Base-by-base conservation (phyloP, 2,888 invertebrate species). In the Drosophila testacea region DNA sequence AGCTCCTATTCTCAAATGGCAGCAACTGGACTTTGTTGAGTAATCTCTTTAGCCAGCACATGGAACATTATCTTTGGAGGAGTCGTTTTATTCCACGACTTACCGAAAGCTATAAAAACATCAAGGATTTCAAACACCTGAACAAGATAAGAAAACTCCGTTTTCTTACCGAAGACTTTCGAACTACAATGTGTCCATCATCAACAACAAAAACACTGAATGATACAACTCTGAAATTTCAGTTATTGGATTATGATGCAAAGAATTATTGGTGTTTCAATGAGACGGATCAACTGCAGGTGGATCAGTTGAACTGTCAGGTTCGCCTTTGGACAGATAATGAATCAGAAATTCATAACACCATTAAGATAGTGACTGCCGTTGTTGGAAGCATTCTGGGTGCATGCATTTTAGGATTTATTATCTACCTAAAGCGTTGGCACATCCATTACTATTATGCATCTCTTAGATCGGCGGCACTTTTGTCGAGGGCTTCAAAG, bases 381-480 rank as follows among this genome's bases (percentile, higher is more conserved):
- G 73, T 73, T 1, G 30, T 90, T 4, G 79, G 79, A 5, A 65
- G 73, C 10, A 13, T 91, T 6, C 16, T 89, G 11, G 78, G 75
- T 1, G 3, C 88, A 0, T 68, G 60, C 0, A 64, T 85, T 11
- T 34, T 90, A 2, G 79, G 81, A 6, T 56, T 88, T 6, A 51
- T 93, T 0, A 75, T 93, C 6, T 94, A 93, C 64, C 88, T 93
- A 55, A 94, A 94, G 71, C 94, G 94, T 67, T 93, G 94, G 83
- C 92, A 93, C 65, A 92, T 94, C 7, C 93, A 93, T 77, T 95
- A 95, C 81, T 95, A 94, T 73, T 93, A 93, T 46, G 93, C 95
- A 7, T 94, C 93, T 0, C 81, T 95, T 22, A 94, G 94, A 81
- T 94, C 95, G 67, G 94, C 94, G 0, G 93, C 95, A 0, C 90